Conservation (phyloP, 2,113 vertebrate species). For the Mus pahari region DNA sequence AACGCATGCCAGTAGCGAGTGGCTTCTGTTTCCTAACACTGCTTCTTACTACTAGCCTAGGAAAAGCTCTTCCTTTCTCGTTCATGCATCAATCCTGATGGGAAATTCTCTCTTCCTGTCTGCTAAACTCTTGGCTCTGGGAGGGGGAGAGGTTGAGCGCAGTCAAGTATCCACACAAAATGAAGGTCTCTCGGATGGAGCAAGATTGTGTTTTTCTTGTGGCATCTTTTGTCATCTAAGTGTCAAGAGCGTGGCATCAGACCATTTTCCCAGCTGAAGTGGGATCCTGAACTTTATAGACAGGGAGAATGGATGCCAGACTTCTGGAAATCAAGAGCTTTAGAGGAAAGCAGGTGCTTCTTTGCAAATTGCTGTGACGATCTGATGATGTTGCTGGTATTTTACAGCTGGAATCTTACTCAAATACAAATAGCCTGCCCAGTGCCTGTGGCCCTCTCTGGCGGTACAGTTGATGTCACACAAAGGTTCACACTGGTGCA, state of each 20-base stretch:
- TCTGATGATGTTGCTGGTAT: neutral
- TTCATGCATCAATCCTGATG: neutral
- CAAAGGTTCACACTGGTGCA: neutral
- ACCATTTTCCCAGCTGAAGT: neutral
- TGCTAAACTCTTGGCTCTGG: neutral
- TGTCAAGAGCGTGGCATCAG: neutral
- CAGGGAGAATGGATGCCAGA: neutral
- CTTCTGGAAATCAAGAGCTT: neutral
- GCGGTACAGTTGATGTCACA: neutral
- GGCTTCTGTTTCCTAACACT: neutral
- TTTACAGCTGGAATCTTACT: neutral
- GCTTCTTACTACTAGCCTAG: neutral
- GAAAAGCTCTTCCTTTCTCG: neutral
- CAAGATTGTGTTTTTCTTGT: neutral
- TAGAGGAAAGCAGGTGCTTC: neutral
- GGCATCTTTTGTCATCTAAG: neutral
- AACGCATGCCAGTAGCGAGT: neutral
- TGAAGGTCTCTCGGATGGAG: neutral
- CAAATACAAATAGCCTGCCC: neutral
- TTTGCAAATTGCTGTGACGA: neutral
- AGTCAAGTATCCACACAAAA: neutral
- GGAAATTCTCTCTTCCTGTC: neutral
- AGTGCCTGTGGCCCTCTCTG: fast-evolving
- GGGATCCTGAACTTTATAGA: neutral
- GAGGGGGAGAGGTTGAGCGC: fast-evolving